phyloP scores from a whole-genome alignment of 2,113 vertebrate genomes.

The Corythornis cristatus region DNA sequence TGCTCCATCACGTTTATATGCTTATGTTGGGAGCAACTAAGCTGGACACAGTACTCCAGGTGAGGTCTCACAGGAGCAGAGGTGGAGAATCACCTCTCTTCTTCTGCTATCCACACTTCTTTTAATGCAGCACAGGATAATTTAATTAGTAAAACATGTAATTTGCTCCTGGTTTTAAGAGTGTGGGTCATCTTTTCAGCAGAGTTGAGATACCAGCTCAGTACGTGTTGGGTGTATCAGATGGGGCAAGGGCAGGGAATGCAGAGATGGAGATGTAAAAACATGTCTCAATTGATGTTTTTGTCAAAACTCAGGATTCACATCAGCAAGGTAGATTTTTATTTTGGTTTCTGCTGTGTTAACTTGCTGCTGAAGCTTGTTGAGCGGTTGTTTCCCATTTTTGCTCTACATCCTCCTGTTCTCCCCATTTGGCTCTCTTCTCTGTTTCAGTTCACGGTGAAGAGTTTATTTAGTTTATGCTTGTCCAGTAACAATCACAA shows the following conservation, averaged over 20 bases:
- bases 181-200: not conserved
- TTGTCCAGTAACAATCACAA: not conserved
- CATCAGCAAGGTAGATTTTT: not conserved
- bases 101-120: too few species aligned
- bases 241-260: not conserved
- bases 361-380: not conserved
- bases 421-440: not conserved
- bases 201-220: not conserved
- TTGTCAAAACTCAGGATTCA: not conserved
- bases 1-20: too few species aligned
- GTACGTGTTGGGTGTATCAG: accelerated
- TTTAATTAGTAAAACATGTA: not conserved
- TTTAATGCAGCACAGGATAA: too few species aligned
- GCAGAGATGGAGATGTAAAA: not conserved
- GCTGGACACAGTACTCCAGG: too few species aligned
- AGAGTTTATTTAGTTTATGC: not conserved
- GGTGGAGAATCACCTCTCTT: too few species aligned
- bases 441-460: not conserved
- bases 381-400: not conserved
- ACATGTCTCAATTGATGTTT: not conserved
- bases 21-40: too few species aligned
- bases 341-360: not conserved
- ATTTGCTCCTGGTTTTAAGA: not conserved
- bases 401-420: not conserved
- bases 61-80: too few species aligned